Evolutionary conservation across 1,140 invertebrate genomes (phyloP).

Genomic region (Drosophila nasuta): DNA sequence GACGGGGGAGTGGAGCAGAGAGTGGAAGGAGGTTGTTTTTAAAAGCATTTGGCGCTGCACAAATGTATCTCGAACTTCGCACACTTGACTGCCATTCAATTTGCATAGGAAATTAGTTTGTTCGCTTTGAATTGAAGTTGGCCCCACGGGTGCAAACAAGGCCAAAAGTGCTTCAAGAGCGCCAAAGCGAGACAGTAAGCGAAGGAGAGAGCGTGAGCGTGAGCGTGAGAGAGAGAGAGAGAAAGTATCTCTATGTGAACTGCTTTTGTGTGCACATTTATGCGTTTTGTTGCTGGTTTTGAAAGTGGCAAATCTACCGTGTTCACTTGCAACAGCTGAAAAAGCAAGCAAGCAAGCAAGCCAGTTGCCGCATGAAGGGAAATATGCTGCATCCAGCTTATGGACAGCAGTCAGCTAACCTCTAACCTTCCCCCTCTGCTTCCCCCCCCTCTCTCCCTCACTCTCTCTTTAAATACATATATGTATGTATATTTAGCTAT

Average conservation of each 20-base stretch:
- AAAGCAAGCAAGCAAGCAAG: not conserved
- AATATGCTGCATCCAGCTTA: conserved; percentile 14
- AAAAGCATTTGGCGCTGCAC: conserved; percentile 76
- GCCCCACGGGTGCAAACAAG: conserved; percentile 78
- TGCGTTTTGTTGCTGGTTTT: conserved; percentile 71
- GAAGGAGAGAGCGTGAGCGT: conserved; percentile 1
- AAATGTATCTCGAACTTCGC: conserved; percentile 82
- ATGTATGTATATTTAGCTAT: not conserved
- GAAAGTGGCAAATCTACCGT: conserved; percentile 65
- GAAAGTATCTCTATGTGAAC: conserved; percentile 8
- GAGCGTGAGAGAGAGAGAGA: conserved; percentile 2
- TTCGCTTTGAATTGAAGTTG: conserved; percentile 83
- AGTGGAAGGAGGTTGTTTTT: conserved; percentile 54
- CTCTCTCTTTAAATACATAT: not conserved
- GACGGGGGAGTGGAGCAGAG: not conserved
- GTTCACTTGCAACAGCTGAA: conserved; percentile 37
- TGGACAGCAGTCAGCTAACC: conserved; percentile 16
- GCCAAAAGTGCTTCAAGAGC: conserved; percentile 64
- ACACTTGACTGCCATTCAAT: conserved; percentile 83
- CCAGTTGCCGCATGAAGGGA: too few relatives aligned
- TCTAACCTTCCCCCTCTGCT: too few relatives aligned
- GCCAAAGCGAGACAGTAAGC: not conserved
- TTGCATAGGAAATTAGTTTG: conserved; percentile 83
- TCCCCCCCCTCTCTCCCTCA: not conserved
- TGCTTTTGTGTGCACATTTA: conserved; percentile 65